A percentile compares a stretch with the other conserved stretches of the same genome.
These are phyloP conservation scores for Hecatera dysodea DNA, from an alignment of 2,888 invertebrate genomes.

Conservation along the genomic window DNA sequence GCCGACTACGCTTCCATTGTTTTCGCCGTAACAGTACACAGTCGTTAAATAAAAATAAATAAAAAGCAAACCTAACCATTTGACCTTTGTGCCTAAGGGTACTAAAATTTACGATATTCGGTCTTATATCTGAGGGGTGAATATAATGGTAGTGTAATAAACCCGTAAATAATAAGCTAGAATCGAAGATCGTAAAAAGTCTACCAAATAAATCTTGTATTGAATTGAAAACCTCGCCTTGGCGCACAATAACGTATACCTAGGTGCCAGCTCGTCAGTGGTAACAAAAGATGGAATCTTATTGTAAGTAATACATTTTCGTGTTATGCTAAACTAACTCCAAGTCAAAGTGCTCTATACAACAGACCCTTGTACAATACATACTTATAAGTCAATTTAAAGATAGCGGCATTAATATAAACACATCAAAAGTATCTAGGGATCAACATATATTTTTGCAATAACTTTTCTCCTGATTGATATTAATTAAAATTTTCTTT, in stretches of 20 bases:
- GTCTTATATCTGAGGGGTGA: conserved; percentile 33
- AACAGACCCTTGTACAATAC: too few species aligned
- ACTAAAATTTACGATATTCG: conserved; percentile 51
- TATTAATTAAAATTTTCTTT: too few species aligned
- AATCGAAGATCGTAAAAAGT: conserved; percentile 45
- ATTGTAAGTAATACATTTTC: background rate
- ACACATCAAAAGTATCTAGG: too few species aligned
- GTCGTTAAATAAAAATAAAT: conserved; percentile 18
- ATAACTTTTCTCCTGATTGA: too few species aligned
- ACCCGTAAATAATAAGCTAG: conserved; percentile 48
- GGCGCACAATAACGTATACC: background rate
- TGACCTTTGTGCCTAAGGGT: conserved; percentile 30
- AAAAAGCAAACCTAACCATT: conserved; percentile 5
- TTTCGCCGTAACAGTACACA: conserved; percentile 7
- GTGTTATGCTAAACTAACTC: background rate
- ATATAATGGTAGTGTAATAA: conserved; percentile 38
- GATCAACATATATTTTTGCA: too few species aligned
- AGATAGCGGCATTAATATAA: too few species aligned
- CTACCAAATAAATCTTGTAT: conserved; percentile 34
- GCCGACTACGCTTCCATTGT: conserved; percentile 13
- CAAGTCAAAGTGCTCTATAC: background rate
- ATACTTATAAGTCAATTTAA: too few species aligned
- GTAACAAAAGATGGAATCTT: background rate
- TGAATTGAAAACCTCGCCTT: conserved; percentile 35
- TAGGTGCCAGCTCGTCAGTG: background rate